phyloP scores from a whole-genome alignment of 2,888 invertebrate genomes.

The Rhaphigaster nebulosa region DNA sequence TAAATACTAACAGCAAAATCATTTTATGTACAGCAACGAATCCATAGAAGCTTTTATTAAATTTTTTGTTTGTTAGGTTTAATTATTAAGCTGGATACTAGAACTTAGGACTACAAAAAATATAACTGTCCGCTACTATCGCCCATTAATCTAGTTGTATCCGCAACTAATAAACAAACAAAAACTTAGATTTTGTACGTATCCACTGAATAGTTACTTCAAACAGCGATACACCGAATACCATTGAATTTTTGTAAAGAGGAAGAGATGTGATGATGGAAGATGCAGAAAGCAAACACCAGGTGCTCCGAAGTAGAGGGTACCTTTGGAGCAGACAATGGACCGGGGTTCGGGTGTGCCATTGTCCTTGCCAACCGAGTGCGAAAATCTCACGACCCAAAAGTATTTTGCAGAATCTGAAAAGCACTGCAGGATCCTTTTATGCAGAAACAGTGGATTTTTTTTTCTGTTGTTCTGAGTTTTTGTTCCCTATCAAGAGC shows the following conservation, averaged over 20 bases:
- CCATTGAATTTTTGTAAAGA: not conserved
- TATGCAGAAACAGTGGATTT: not conserved
- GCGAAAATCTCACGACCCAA: conserved; percentile 58
- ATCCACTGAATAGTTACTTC: too few relatives aligned
- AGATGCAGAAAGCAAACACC: conserved; percentile 56
- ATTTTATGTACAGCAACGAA: not conserved
- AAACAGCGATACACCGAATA: not conserved
- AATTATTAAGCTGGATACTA: too few relatives aligned
- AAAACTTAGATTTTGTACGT: too few relatives aligned
- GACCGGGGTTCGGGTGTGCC: not conserved
- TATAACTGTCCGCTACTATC: too few relatives aligned
- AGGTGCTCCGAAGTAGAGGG: conserved; percentile 51
- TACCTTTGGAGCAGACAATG: conserved; percentile 16
- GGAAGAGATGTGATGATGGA: not conserved
- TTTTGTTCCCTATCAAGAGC: not conserved
- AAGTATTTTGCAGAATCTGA: conserved; percentile 37
- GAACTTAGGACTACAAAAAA: too few relatives aligned
- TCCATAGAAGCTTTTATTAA: not conserved
- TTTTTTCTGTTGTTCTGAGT: not conserved
- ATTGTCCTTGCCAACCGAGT: conserved; percentile 54
- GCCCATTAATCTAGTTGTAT: too few relatives aligned
- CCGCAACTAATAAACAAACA: too few relatives aligned
- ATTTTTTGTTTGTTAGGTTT: not conserved
- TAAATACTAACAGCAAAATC: not conserved
- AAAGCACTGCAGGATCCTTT: conserved; percentile 5